Conservation (phyloP, 2,113 vertebrate genomes). For the Nycticebus coucang region DNA sequence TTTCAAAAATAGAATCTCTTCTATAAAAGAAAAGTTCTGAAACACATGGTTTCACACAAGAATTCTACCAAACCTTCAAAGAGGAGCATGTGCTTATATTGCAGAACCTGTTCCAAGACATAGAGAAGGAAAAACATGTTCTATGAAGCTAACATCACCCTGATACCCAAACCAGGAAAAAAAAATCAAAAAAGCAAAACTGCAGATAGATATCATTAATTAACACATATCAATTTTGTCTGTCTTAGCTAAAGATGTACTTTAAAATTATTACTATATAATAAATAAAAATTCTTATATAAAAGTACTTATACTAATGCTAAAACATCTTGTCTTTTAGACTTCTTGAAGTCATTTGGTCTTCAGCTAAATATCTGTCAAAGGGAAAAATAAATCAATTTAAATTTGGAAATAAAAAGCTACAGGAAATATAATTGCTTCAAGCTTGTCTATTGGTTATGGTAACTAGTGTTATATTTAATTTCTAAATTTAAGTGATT, state of each 20-base stretch:
- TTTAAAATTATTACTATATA: not conserved
- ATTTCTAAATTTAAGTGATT: not conserved
- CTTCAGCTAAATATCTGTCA: not conserved
- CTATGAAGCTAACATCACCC: no score
- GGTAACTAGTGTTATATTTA: not conserved
- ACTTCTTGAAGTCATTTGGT: not conserved
- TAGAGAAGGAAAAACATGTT: no score
- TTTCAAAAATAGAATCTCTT: no score
- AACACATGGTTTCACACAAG: no score
- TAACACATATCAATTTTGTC: not conserved
- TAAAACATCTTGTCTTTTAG: not conserved
- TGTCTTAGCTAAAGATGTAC: not conserved
- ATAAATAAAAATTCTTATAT: not conserved
- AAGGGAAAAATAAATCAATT: not conserved
- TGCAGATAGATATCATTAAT: not conserved
- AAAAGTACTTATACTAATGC: not conserved
- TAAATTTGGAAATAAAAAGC: not conserved
- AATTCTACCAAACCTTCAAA: no score
- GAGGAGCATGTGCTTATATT: no score
- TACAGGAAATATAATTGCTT: not conserved
- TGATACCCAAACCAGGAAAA: no score
- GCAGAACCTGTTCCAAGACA: no score
- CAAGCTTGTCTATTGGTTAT: not conserved
- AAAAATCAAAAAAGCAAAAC: no score
- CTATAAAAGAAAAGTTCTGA: no score